Base-by-base conservation (phyloP, 1,140 invertebrate species). In the Monomorium pharaonis region DNA sequence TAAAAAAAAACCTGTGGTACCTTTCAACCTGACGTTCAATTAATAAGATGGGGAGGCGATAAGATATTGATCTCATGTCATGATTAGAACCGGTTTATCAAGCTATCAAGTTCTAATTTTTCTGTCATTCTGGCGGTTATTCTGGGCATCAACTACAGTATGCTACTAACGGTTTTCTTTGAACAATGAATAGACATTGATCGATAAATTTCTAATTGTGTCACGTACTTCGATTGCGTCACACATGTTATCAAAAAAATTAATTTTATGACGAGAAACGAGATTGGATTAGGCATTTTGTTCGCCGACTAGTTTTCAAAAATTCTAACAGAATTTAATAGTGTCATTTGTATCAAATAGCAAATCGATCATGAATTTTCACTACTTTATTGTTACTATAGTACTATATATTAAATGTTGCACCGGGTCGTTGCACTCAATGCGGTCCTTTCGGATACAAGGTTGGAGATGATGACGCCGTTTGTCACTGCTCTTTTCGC, bases 61-160 rank as follows among this genome's bases (percentile, higher is more conserved):
- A 84, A 84, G 58, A 63, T 77, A 84, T 84, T 58, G 81, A 84
- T 84, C 16, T 21, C 16, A 9, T 14, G 67, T 16, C 72, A 51
- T 33, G 69, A 84, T 75, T 84, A 84, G 42, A 84, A 84, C 81
- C 72, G 72, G 81, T 84, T 77, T 77, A 77, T 77, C 72, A 33
- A 65, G 81, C 81, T 84, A 77, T 58, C 56, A n/a, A 47, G 72
- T 77, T 62, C 56, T 72, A 84, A 58, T 76, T 84, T 84, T 67
- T 67, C 42, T 33, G 18, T 30, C 72, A 21, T 63, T 21, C 58
- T 42, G 44, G 14, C 24, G 72, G 33, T 37, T 77, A 77, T 77
- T 63, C 72, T 77, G 58, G 58, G 37, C 72, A 76, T 14, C 18
- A 27, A 47, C 37, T 67, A 27, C 14, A 12, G 1, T 37, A 47